These are phyloP conservation scores for Catharus ustulatus DNA, from an alignment of 2,797 vertebrate species.

Conservation along the genomic window DNA sequence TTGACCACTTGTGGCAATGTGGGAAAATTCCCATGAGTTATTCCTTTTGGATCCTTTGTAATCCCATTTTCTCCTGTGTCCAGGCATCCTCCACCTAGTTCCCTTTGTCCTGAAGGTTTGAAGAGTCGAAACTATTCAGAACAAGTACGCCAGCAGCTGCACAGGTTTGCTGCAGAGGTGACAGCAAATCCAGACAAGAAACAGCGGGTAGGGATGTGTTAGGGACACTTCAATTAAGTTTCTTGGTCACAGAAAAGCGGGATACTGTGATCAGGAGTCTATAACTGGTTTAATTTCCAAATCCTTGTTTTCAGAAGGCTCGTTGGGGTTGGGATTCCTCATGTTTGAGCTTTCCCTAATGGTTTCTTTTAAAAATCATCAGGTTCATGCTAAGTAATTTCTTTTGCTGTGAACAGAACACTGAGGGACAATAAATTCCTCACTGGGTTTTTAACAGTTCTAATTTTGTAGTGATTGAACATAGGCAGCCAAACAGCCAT, in stretches of 20 bases:
- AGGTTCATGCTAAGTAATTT: not conserved
- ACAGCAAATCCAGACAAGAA: conserved; percentile 62
- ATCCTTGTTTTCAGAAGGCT: not conserved
- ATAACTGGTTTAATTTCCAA: not conserved
- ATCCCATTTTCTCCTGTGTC: not conserved
- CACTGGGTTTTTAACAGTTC: not conserved
- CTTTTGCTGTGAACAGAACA: not conserved
- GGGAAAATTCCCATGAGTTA: not conserved
- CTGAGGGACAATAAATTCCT: not conserved
- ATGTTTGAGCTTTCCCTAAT: not conserved
- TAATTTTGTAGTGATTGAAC: not conserved
- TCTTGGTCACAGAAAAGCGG: not conserved
- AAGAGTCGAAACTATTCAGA: conserved; percentile 61
- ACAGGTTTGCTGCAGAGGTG: conserved; percentile 61
- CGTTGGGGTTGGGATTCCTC: not conserved
- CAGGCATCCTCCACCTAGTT: conserved; percentile 74
- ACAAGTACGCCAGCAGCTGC: conserved; percentile 47
- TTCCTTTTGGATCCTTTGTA: not conserved
- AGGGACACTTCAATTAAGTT: not conserved
- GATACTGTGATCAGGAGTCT: not conserved
- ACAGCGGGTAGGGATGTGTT: conserved; percentile 52
- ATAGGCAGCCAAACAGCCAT: not conserved
- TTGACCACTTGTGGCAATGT: not conserved
- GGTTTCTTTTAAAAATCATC: not conserved
- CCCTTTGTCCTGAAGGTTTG: conserved; percentile 66